Base-by-base conservation (phyloP, 2,797 vertebrate genomes). In the Champsocephalus gunnari region DNA sequence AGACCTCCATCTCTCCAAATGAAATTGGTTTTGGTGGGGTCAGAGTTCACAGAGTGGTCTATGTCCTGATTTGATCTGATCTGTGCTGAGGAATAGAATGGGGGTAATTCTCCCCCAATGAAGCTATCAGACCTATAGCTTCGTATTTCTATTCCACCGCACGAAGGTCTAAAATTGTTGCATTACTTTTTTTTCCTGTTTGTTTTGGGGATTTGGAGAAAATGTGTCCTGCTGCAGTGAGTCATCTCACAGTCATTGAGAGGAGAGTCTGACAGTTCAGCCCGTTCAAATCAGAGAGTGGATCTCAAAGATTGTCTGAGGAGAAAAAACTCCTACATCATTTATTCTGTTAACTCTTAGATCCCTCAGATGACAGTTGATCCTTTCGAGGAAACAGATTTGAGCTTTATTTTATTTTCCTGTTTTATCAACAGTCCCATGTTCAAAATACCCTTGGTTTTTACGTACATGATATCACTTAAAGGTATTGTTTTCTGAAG, bases 1-100 rank as follows among this genome's bases (percentile, higher is more conserved):
- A 85, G 82, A 83, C 73, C 63, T 87, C 68, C 84, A 87, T 89
- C 80, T 88, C 75, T 72, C 66, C 77, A 88, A 88, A 88, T 92
- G 83, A 88, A 92, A 89, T 86, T 92, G 88, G 84, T 88, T 91
- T 89, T 81, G 63, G 74, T 41, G 74, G 74, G 92, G 88, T 92
- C 90, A 88, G 76, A 75, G 89, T 81, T 92, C 85, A 81, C 59
- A 4, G 54, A 81, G 86, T 79, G 70, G 82, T 71, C 66, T 76
- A 44, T 87, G 81, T 87, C 89, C 81, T 87, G 85, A 89, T 85
- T 88, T 82, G 83, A 89, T 91, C 81, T 84, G 87, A 89, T 91
- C 87, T 84, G 68, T 54, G 80, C 45, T 66, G 78, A 77, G 69
- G 75, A 88, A 84, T 77, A 84, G 77, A 86, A 84, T 57, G 49